These are phyloP conservation scores for Choristoneura rosaceana DNA, from an alignment of 2,888 invertebrate genomes.

Conservation along the genomic window DNA sequence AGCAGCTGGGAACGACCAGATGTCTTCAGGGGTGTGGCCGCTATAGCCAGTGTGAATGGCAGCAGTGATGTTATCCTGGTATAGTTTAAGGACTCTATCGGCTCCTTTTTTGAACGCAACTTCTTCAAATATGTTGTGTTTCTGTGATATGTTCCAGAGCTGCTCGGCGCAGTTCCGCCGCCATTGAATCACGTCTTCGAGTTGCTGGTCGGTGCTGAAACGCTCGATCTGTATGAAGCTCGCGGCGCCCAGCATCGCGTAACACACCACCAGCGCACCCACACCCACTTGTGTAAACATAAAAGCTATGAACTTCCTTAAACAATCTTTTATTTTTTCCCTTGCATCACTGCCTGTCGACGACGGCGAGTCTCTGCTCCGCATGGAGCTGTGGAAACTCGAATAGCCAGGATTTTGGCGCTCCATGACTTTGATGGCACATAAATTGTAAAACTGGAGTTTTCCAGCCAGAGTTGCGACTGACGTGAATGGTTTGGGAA, in stretches of 20 bases:
- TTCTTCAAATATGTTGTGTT: slow-evolving; percentile 89
- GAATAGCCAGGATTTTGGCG: slow-evolving; percentile 68
- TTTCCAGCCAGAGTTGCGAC: slow-evolving; percentile 46
- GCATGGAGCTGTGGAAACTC: slow-evolving; percentile 85
- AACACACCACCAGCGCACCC: slow-evolving; percentile 94
- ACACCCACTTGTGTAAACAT: slow-evolving; percentile 97
- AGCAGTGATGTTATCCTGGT: slow-evolving; percentile 88
- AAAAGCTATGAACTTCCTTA: slow-evolving; percentile 93
- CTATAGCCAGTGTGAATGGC: slow-evolving; percentile 90
- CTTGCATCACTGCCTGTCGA: slow-evolving; percentile 88
- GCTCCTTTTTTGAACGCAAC: slow-evolving; percentile 87
- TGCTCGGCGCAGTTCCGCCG: slow-evolving; percentile 86
- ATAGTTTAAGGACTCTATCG: slow-evolving; percentile 86
- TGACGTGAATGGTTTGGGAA: slow-evolving; percentile 53
- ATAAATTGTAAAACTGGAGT: slow-evolving; percentile 34
- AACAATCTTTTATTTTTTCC: slow-evolving; percentile 93
- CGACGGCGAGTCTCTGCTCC: slow-evolving; percentile 88
- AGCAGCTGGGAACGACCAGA: slow-evolving; percentile 95
- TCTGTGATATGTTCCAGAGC: slow-evolving; percentile 89
- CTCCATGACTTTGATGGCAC: slow-evolving; percentile 61
- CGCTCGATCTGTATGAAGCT: slow-evolving; percentile 92
- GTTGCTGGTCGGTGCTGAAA: slow-evolving; percentile 81
- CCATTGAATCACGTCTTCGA: slow-evolving; percentile 79
- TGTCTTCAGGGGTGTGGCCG: slow-evolving; percentile 88
- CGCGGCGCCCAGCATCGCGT: slow-evolving; percentile 94